Evolutionary conservation across 2,888 invertebrate genomes (phyloP).

Genomic region (Lasioglossum vierecki): DNA sequence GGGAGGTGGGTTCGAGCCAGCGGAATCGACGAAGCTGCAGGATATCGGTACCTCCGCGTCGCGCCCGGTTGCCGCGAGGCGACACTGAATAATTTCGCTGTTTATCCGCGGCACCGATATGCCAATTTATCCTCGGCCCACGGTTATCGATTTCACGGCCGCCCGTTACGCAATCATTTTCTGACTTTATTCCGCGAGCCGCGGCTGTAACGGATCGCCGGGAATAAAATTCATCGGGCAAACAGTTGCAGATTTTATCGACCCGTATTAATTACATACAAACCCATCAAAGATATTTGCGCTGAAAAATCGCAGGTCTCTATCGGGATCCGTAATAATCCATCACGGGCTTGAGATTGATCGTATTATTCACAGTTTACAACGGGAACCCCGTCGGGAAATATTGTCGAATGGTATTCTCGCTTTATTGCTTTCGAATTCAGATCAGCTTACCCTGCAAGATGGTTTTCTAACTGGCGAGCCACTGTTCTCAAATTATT

Average conservation of each 20-base stretch:
- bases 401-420: neutral
- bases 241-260: neutral
- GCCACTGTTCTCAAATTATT: neutral
- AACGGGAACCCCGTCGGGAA: neutral
- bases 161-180: slow-evolving; percentile 44
- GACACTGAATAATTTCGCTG: slow-evolving; percentile 60
- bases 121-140: slow-evolving; percentile 45
- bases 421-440: neutral
- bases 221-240: slow-evolving; percentile 4
- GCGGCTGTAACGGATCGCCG: slow-evolving; percentile 1
- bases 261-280: neutral
- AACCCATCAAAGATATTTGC: neutral
- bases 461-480: neutral
- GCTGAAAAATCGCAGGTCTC: neutral
- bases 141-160: slow-evolving; percentile 48
- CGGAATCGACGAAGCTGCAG: slow-evolving; percentile 41
- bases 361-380: slow-evolving; percentile 11
- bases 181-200: slow-evolving; percentile 42
- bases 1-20: neutral
- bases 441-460: neutral
- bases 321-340: slow-evolving; percentile 1
- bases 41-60: slow-evolving; percentile 38
- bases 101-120: slow-evolving; percentile 47
- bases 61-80: slow-evolving; percentile 15
- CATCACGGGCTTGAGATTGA: neutral